Conservation (phyloP, 1,140 invertebrate genomes). For the Neodiprion pinetum region DNA sequence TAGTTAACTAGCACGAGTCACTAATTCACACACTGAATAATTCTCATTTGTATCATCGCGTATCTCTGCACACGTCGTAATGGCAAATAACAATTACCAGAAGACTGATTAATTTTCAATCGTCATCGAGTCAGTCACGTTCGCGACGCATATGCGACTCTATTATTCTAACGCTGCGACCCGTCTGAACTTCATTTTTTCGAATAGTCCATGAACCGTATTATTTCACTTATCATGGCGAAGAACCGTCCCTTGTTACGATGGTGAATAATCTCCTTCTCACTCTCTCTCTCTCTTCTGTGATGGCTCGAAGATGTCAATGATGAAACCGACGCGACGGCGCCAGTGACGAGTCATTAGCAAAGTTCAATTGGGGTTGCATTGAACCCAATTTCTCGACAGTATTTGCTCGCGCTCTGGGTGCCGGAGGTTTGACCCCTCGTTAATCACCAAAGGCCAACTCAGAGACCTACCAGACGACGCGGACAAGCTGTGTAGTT, state of each 20-base stretch:
- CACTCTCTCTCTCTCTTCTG: too few species aligned
- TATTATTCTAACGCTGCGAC: not conserved
- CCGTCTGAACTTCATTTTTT: not conserved
- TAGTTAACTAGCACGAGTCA: too few species aligned
- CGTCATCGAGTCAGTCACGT: not conserved
- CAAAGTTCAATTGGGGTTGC: slow-evolving; percentile 50
- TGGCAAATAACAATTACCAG: too few species aligned
- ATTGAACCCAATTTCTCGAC: slow-evolving; percentile 26
- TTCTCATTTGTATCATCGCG: too few species aligned
- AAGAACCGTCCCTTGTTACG: too few species aligned
- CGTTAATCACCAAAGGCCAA: slow-evolving; percentile 60
- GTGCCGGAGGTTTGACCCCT: slow-evolving; percentile 53
- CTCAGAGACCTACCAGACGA: slow-evolving; percentile 24
- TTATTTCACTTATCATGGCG: too few species aligned
- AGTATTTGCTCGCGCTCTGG: slow-evolving; percentile 51
- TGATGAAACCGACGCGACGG: not conserved
- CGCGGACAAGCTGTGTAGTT: slow-evolving; percentile 55
- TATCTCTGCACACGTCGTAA: too few species aligned
- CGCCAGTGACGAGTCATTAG: slow-evolving; percentile 3
- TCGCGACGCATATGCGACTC: not conserved
- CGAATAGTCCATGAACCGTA: too few species aligned
- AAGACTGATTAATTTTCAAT: too few species aligned
- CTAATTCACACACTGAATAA: too few species aligned
- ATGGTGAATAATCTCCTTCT: too few species aligned
- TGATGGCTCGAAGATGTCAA: not conserved